Evolutionary conservation across 2,113 vertebrate species (phyloP), one percentile per base, ranked within the genome.

Genomic region (Aepyceros melampus): DNA sequence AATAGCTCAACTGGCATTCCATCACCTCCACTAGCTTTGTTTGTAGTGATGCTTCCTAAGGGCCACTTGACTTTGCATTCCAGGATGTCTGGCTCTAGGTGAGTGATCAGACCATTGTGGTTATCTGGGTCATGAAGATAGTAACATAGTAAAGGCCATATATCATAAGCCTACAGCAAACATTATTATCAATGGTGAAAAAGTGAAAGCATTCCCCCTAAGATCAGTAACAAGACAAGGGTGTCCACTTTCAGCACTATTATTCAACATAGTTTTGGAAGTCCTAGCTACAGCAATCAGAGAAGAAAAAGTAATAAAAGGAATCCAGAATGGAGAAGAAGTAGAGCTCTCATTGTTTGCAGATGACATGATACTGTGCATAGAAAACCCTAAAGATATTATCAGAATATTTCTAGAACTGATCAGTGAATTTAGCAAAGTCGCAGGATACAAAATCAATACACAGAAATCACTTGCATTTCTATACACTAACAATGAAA

Each of bases 11-110:
- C 64, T 10, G 64, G 33, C 36, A 67, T 67, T 67, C 64, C 8
- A 21, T 67, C 64, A 67, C 64, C 1, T 67, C 64, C 64, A 36
- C 64, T 67, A 67, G 33, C 19, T 67, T 67, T 67, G 64, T 11
- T 36, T 0, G 0, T 67, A 67, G 33, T 36, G 64, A 36, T 67
- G 17, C 16, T 67, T 36, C 33, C 2, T 36, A 21, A 67, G 64
- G 64, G 1, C 64, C 8, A 21, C 33, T 36, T 21, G 64, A 67
- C n/a, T 67, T 67, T 67, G 64, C 17, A 67, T 67, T 67, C 33
- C 33, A 67, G 64, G 16, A 19, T 67, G 64, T 67, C 64, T 67
- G 64, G 33, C 33, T 67, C 64, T 67, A 36, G 64, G 33, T 36
- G 17, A 67, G 64, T 36, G 64, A 36, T 36, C 64, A 67, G 33